Base-by-base conservation (phyloP, 2,797 vertebrate genomes). In the Botia kubotai region DNA sequence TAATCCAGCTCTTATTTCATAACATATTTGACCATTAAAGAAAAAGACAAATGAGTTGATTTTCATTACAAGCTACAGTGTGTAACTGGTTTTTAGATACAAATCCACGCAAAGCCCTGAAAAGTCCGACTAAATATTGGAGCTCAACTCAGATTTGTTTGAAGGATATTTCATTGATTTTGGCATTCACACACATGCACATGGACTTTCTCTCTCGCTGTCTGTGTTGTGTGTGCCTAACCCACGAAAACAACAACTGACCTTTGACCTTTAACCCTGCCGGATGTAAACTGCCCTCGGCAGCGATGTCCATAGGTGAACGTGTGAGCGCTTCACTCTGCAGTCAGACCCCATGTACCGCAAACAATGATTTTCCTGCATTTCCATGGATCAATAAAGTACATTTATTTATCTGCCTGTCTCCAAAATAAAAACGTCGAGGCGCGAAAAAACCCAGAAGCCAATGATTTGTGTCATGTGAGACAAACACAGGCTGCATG, bases 201-300 rank as follows among this genome's bases (percentile, higher is more conserved):
- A 17, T 39, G 29, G 1, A 13, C 67, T 36, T 12, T 14, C 1
- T 14, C 29, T 10, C 26, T 66, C 29, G 19, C 2, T 76, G 23
- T 26, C 19, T 55, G 17, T 53, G 52, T 53, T 26, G 43, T 5
- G 29, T 50, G 57, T 63, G 21, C 63, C 33, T 29, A 60, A 60
- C 67, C 13, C 29, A 72, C 1, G 0, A 50, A 72, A 72, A 72
- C 26, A 72, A 79, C 6, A 67, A 48, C 26, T 67, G 78, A 67
- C 70, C 33, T 66, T 46, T 80, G 70, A 73, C 81, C 67, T 84
- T 80, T 72, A 66, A 81, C 60, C 55, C 33, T 62, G 2, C 66
- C 52, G 72, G 74, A 77, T 77, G 62, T 80, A 43, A 39, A 72
- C 63, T 57, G 80, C 80, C 46, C 58, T 75, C 36, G 71, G 76